phyloP scores from a whole-genome alignment of 2,888 invertebrate genomes.

The Drosophila anomelani region DNA sequence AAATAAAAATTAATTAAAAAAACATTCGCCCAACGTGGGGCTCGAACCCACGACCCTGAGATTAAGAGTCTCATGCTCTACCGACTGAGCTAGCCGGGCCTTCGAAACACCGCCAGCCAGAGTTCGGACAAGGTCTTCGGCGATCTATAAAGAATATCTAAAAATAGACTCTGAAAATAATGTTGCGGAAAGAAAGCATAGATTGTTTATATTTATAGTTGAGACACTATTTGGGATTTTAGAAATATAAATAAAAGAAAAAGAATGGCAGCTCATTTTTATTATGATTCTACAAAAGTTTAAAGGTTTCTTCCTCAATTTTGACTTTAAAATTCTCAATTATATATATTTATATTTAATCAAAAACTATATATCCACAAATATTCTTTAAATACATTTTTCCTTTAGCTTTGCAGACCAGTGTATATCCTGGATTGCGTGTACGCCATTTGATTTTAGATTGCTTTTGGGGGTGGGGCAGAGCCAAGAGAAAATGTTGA shows the following conservation, averaged over 20 bases:
- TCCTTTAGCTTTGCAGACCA: not conserved
- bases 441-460: conserved; percentile 38
- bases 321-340: not conserved
- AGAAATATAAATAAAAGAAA: not conserved
- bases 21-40: conserved; percentile 83
- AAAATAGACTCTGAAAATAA: not conserved
- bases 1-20: not conserved
- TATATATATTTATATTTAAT: not conserved
- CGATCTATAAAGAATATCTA: not conserved
- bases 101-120: accelerated
- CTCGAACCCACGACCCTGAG: conserved; percentile 85
- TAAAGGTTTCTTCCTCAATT: not conserved
- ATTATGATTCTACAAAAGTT: not conserved
- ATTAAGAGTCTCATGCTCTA: conserved; percentile 85
- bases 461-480: conserved; percentile 32
- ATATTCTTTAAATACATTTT: too few relatives aligned
- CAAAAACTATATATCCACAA: not conserved
- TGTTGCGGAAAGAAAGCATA: not conserved
- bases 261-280: not conserved
- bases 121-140: not conserved
- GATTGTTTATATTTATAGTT: not conserved
- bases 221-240: not conserved
- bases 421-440: conserved; percentile 21
- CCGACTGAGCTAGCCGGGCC: conserved; percentile 85
- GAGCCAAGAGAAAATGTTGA: conserved; percentile 39